Evolutionary conservation across 2,888 invertebrate species (phyloP).

Genomic region (Isotomurus palustris): DNA sequence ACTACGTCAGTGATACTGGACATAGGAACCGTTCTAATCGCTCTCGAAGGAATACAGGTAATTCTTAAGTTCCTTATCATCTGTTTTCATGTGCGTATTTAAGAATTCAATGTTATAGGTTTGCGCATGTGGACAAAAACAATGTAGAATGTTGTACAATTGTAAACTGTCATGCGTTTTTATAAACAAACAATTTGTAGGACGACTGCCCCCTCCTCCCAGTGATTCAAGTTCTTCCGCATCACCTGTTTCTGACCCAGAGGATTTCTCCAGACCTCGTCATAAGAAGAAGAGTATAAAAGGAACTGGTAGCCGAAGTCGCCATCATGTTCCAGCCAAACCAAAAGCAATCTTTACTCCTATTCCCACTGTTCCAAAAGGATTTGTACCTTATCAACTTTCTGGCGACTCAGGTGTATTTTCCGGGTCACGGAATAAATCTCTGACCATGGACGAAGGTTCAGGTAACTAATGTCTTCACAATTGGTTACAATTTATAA

Average conservation of each 20-base stretch:
- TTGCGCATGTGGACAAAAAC: background rate
- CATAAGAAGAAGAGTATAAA: conserved; percentile 43
- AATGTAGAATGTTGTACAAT: background rate
- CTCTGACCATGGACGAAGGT: conserved; percentile 45
- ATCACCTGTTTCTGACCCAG: conserved; percentile 44
- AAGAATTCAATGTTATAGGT: too few species aligned
- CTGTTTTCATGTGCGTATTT: background rate
- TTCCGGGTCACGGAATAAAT: conserved; percentile 41
- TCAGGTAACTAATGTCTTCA: conserved; percentile 28
- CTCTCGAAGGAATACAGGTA: conserved; percentile 41
- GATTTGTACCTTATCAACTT: conserved; percentile 43
- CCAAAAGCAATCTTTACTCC: conserved; percentile 46
- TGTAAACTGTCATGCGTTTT: background rate
- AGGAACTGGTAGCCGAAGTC: conserved; percentile 37
- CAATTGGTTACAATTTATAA: background rate
- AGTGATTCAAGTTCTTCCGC: conserved; percentile 43
- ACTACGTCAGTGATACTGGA: conserved; percentile 45
- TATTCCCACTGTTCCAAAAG: conserved; percentile 45
- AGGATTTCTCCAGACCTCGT: conserved; percentile 42
- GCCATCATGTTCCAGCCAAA: conserved; percentile 36
- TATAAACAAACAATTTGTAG: conserved; percentile 9
- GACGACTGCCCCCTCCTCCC: conserved; percentile 42
- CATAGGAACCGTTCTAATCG: conserved; percentile 43
- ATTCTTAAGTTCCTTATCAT: background rate
- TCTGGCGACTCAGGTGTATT: conserved; percentile 42